These are phyloP conservation scores for Hyphantria cunea DNA, from an alignment of 1,140 invertebrate species.

Conservation along the genomic window DNA sequence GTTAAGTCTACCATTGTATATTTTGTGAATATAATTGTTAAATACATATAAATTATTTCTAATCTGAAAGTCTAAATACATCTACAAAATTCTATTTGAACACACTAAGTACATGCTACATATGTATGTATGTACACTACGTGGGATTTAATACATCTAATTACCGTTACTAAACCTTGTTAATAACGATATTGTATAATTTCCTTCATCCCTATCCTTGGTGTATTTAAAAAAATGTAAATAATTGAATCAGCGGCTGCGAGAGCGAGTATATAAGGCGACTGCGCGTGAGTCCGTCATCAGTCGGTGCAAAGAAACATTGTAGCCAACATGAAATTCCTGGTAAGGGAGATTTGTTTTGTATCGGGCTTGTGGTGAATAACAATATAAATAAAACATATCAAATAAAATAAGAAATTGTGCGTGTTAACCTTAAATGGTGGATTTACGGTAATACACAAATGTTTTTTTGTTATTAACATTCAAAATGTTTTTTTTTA, in stretches of 20 bases:
- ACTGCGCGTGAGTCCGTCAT: constrained; percentile 38
- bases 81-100: too few species aligned
- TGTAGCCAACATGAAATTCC: constrained; percentile 62
- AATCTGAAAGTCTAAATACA: too few species aligned
- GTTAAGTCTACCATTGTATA: too few species aligned
- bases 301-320: constrained; percentile 54
- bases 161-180: neutral
- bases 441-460: too few species aligned
- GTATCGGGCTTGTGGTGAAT: neutral
- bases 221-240: constrained; percentile 12
- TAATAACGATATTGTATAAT: constrained; percentile 5
- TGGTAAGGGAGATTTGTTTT: constrained; percentile 48
- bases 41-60: too few species aligned
- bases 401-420: too few species aligned
- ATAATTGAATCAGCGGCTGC: constrained; percentile 16
- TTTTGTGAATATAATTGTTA: too few species aligned
- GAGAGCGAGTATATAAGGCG: constrained; percentile 48
- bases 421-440: too few species aligned
- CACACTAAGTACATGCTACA: too few species aligned
- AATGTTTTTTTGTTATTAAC: too few species aligned
- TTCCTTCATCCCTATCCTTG: constrained; percentile 26
- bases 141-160: neutral
- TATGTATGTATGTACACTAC: too few species aligned
- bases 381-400: neutral
- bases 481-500: too few species aligned